A percentile compares a stretch with the other conserved stretches of the same genome.
Evolutionary conservation across 2,113 vertebrate species (phyloP).

Genomic region (Macquaria australasica): DNA sequence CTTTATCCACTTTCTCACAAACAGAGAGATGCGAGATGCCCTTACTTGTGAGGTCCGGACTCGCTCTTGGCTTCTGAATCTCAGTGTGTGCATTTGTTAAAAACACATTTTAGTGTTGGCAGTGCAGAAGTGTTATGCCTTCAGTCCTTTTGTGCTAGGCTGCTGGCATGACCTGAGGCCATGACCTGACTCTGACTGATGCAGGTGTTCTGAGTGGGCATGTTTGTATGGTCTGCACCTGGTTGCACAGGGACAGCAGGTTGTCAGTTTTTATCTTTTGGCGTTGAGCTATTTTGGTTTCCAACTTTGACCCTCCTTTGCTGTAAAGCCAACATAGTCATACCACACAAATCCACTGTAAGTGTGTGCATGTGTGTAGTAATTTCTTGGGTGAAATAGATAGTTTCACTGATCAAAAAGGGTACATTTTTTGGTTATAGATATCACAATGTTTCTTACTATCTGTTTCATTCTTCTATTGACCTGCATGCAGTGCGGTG

Average conservation of each 20-base stretch:
- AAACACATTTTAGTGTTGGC: background rate
- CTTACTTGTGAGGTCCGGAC: background rate
- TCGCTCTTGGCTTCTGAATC: background rate
- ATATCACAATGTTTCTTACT: background rate
- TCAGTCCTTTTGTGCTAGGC: background rate
- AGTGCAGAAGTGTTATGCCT: background rate
- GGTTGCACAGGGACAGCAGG: background rate
- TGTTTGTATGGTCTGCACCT: background rate
- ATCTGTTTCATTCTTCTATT: background rate
- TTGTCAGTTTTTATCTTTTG: background rate
- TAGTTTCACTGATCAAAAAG: background rate
- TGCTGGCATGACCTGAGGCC: background rate
- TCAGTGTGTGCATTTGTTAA: background rate
- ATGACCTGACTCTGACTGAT: background rate
- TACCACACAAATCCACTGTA: background rate
- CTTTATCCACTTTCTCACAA: background rate
- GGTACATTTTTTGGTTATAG: background rate
- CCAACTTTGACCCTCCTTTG: background rate
- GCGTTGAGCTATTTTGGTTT: background rate
- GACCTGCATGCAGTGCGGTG: background rate
- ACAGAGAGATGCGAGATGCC: background rate
- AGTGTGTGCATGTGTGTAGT: background rate
- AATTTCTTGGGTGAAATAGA: background rate
- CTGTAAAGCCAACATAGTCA: background rate
- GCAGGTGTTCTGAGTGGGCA: background rate